Evolutionary conservation across 1,140 invertebrate genomes (phyloP).

Genomic region (Latrodectus geometricus): DNA sequence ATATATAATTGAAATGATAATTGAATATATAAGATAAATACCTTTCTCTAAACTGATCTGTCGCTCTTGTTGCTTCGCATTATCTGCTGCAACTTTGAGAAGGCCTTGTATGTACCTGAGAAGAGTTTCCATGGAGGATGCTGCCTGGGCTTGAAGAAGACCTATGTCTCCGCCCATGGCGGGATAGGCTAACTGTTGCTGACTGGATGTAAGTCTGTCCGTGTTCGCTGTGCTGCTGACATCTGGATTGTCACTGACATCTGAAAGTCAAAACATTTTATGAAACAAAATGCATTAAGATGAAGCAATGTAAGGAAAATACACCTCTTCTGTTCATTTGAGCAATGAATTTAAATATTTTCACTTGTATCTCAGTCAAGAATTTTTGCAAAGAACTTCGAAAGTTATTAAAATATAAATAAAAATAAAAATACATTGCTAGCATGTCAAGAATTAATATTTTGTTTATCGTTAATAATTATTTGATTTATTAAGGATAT

Average conservation of each 20-base stretch:
- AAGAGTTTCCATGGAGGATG: slow-evolving; percentile 89
- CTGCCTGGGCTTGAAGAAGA: slow-evolving; percentile 62
- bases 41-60: slow-evolving; percentile 97
- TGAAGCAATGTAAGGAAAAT: neutral
- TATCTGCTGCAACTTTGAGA: slow-evolving; percentile 93
- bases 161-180: slow-evolving; percentile 69
- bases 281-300: neutral
- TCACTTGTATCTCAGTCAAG: neutral
- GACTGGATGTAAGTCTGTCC: slow-evolving; percentile 63
- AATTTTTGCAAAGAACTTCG: too few relatives aligned
- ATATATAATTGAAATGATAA: too few relatives aligned
- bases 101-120: slow-evolving; percentile 94
- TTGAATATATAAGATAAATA: slow-evolving; percentile 69
- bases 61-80: slow-evolving; percentile 92
- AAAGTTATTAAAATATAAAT: too few relatives aligned
- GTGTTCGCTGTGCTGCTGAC: slow-evolving; percentile 66
- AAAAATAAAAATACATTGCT: too few relatives aligned
- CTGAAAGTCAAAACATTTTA: slow-evolving; percentile 10
- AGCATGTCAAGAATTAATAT: too few relatives aligned
- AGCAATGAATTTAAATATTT: neutral
- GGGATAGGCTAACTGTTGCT: slow-evolving; percentile 46
- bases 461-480: too few relatives aligned
- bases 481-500: too few relatives aligned
- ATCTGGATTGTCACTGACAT: slow-evolving; percentile 66
- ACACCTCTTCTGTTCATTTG: neutral